Base-by-base conservation (phyloP, 2,113 vertebrate species). In the Ramphastos sulfuratus region DNA sequence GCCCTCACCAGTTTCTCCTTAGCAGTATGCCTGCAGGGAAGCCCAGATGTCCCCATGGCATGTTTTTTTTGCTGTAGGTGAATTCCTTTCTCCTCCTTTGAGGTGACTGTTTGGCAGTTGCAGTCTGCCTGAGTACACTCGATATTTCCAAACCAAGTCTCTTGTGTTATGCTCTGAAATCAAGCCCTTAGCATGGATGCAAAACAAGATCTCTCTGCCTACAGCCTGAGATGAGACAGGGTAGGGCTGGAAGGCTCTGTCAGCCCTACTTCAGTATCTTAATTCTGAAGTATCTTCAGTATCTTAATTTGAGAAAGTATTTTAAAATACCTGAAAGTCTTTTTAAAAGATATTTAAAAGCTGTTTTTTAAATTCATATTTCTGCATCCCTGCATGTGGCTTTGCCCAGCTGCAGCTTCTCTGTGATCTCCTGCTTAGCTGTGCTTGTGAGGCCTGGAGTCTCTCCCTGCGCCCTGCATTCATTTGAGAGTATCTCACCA, bases 371-470 rank as follows among this genome's bases (percentile, higher is more conserved):
- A 79, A 79, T 63, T 37, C 16, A 1, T 30, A 16, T 74, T 85
- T 61, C 33, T 63, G 42, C 30, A 73, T 31, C 16, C 46, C 44
- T 61, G 21, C 19, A 9, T 0, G 0, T 42, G 52, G 7, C 25
- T 77, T 56, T 80, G 18, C 23, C n/a, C 35, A 59, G 20, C n/a
- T 44, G 52, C 9, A 19, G 25, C 31, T 70, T 7, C 27, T 23
- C 21, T 60, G 20, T 60, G 25, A 27, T 6, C 75, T 74, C 44
- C 50, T 65, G 31, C 9, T 15, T 54, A 54, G 17, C 70, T 74
- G 27, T 52, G 69, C 44, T 39, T 54, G 11, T 27, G 64, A 20
- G 50, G 42, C 74, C 59, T 50, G 74, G 46, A 8, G 9, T 17
- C 16, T 9, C 13, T 77, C 20, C n/a, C 52, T 24, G 52, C 71